phyloP scores from a whole-genome alignment of 2,797 vertebrate genomes.

The Pantherophis alleghaniensis region DNA sequence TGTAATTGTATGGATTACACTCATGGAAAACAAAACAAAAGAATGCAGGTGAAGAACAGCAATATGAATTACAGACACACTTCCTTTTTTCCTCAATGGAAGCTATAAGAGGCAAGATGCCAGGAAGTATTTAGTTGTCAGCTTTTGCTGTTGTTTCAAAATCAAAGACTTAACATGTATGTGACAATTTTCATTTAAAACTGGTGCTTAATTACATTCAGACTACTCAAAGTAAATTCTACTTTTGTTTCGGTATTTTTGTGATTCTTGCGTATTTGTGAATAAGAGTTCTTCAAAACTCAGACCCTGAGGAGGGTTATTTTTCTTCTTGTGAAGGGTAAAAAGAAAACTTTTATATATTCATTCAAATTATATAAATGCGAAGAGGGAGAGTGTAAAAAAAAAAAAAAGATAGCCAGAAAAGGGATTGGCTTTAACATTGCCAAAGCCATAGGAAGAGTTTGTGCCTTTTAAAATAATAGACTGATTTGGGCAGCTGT shows the following conservation, averaged over 20 bases:
- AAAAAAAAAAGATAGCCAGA: constrained; percentile 57
- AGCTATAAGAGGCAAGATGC: constrained; percentile 44
- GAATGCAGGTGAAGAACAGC: constrained; percentile 55
- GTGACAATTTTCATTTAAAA: constrained; percentile 65
- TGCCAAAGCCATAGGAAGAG: constrained; percentile 77
- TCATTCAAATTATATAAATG: constrained; percentile 48
- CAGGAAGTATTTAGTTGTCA: constrained; percentile 53
- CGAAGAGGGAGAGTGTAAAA: constrained; percentile 28
- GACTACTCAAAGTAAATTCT: constrained; percentile 71
- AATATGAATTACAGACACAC: constrained; percentile 38
- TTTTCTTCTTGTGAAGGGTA: constrained; percentile 57
- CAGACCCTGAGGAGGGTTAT: constrained; percentile 28
- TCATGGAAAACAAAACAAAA: constrained; percentile 39
- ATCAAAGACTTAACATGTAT: constrained; percentile 55
- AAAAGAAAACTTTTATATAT: constrained; percentile 55
- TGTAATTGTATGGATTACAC: constrained; percentile 46
- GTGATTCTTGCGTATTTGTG: constrained; percentile 65
- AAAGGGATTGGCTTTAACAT: constrained; percentile 70
- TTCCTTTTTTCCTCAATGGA: constrained; percentile 53
- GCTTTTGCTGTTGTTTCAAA: constrained; percentile 16
- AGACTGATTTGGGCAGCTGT: constrained; percentile 79
- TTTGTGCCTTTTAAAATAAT: constrained; percentile 88
- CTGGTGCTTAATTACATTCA: constrained; percentile 75
- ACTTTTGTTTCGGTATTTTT: constrained; percentile 66
- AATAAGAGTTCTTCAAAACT: constrained; percentile 47